phyloP scores from a whole-genome alignment of 2,888 invertebrate species.

The Polyommatus iphigenia region DNA sequence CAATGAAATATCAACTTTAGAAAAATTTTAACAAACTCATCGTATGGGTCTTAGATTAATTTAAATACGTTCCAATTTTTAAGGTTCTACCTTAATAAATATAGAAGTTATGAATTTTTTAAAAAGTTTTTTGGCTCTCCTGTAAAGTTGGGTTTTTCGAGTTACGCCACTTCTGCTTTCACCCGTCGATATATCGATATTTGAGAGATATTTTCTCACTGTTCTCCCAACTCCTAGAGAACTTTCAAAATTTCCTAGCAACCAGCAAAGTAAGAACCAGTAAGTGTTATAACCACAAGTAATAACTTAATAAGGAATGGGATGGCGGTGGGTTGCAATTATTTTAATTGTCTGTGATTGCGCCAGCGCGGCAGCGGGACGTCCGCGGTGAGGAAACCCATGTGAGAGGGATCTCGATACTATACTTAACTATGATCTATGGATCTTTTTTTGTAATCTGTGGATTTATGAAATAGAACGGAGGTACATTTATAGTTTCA shows the following conservation, averaged over 20 bases:
- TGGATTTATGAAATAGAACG: not conserved
- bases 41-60: too few relatives aligned
- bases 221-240: not conserved
- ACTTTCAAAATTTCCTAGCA: not conserved
- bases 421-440: not conserved
- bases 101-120: too few relatives aligned
- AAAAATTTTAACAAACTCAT: too few relatives aligned
- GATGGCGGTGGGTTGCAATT: slow-evolving; percentile 1
- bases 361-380: not conserved
- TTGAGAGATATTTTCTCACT: too few relatives aligned
- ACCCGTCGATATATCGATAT: too few relatives aligned
- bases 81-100: too few relatives aligned
- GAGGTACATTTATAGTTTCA: too few relatives aligned
- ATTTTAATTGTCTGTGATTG: slow-evolving; percentile 7
- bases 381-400: slow-evolving; percentile 8
- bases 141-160: too few relatives aligned
- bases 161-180: too few relatives aligned
- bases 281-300: not conserved
- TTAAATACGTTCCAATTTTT: too few relatives aligned
- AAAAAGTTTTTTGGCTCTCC: too few relatives aligned
- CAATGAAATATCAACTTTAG: too few relatives aligned
- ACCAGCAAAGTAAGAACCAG: not conserved
- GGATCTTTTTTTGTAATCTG: not conserved
- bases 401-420: not conserved
- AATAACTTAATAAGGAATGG: not conserved